phyloP scores from a whole-genome alignment of 1,140 invertebrate genomes.

The Drosophila oshimai region DNA sequence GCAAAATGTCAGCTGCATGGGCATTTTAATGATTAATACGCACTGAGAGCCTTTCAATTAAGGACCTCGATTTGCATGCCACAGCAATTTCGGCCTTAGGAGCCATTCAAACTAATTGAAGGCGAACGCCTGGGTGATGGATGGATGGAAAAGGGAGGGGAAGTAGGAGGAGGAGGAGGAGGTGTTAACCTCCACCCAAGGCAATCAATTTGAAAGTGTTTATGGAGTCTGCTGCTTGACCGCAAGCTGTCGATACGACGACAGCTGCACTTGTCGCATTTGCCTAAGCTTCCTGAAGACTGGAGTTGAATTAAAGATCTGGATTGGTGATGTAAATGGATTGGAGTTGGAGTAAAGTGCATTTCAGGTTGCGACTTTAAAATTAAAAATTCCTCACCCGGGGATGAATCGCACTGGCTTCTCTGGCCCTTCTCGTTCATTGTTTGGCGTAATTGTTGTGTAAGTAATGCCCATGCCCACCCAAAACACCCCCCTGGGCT shows the following conservation, averaged over 20 bases:
- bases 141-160: slow-evolving; percentile 13
- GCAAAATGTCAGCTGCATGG: slow-evolving; percentile 62
- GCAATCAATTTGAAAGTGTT: slow-evolving; percentile 74
- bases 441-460: slow-evolving; percentile 78
- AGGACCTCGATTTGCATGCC: slow-evolving; percentile 67
- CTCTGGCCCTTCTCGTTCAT: slow-evolving; percentile 16
- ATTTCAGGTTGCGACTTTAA: slow-evolving; percentile 71
- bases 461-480: slow-evolving; percentile 77
- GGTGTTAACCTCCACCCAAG: not conserved
- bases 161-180: not conserved
- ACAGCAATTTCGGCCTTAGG: slow-evolving; percentile 24
- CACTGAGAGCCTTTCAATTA: slow-evolving; percentile 63
- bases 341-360: slow-evolving; percentile 50
- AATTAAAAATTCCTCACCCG: slow-evolving; percentile 70
- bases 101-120: slow-evolving; percentile 49
- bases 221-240: slow-evolving; percentile 57
- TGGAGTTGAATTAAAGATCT: slow-evolving; percentile 13
- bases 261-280: slow-evolving; percentile 73
- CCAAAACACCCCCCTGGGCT: slow-evolving; percentile 3
- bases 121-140: slow-evolving; percentile 57
- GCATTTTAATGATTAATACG: slow-evolving; percentile 76
- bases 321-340: slow-evolving; percentile 15
- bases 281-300: slow-evolving; percentile 55
- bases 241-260: slow-evolving; percentile 71
- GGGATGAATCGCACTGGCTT: slow-evolving; percentile 19